Conservation (phyloP, 2,888 invertebrate species). For the Lochmaea crataegi region DNA sequence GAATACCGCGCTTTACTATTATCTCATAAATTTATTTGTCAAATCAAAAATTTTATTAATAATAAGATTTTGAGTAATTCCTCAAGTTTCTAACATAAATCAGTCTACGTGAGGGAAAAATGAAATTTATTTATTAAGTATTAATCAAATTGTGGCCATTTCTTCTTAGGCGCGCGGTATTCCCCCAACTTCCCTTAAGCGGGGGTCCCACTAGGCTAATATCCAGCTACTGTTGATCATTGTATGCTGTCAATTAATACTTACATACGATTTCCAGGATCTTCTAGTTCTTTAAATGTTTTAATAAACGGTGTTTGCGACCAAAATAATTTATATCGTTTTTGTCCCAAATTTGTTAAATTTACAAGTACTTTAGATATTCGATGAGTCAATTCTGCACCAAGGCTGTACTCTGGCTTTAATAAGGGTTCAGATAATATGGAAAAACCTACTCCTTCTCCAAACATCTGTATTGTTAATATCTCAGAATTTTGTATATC, state of each 20-base stretch:
- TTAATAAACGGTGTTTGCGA: slow-evolving; percentile 56
- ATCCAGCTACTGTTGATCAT: not conserved
- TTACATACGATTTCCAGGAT: slow-evolving; percentile 24
- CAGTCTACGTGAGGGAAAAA: no score
- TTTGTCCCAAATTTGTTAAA: slow-evolving; percentile 70
- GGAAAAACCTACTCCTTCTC: slow-evolving; percentile 75
- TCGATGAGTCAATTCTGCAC: slow-evolving; percentile 73
- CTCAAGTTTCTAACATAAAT: no score
- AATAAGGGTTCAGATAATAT: slow-evolving; percentile 73
- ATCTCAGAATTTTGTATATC: slow-evolving; percentile 62
- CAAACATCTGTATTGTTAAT: slow-evolving; percentile 66
- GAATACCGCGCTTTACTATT: no score
- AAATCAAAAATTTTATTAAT: no score
- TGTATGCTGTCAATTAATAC: not conserved
- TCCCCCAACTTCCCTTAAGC: no score
- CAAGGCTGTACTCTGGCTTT: slow-evolving; percentile 70
- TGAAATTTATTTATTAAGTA: no score
- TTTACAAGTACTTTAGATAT: slow-evolving; percentile 64
- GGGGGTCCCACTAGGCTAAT: no score
- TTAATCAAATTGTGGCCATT: no score
- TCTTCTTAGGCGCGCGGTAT: no score
- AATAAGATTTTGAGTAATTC: no score
- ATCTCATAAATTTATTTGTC: no score
- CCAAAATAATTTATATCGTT: slow-evolving; percentile 69
- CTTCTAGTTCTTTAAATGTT: slow-evolving; percentile 48